Percentiles rank a stretch among this genome's conserved stretches.
Evolutionary conservation across 2,888 invertebrate genomes (phyloP).

Genomic region (Leptopilina syphax): DNA sequence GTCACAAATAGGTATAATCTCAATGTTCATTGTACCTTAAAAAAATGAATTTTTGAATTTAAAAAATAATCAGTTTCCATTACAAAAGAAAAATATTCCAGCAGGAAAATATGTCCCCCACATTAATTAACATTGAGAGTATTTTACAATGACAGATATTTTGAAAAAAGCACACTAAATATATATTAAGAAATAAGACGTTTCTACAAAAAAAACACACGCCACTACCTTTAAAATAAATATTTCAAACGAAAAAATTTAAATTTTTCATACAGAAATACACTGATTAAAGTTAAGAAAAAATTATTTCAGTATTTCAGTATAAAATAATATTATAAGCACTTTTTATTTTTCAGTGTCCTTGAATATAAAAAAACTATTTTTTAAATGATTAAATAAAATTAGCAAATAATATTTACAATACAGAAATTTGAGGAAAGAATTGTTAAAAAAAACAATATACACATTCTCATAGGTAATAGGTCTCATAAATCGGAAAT

Average conservation of each 20-base stretch:
- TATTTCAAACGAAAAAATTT: too few relatives aligned
- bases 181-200: too few relatives aligned
- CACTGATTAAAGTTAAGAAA: neutral
- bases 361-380: constrained; percentile 57
- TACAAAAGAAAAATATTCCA: too few relatives aligned
- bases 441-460: constrained; percentile 6
- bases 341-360: constrained; percentile 63
- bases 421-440: too few relatives aligned
- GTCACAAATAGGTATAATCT: neutral
- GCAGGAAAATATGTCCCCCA: too few relatives aligned
- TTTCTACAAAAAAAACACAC: neutral
- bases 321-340: constrained; percentile 35
- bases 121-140: too few relatives aligned
- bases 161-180: too few relatives aligned
- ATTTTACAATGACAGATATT: too few relatives aligned
- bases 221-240: neutral
- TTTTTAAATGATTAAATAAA: neutral
- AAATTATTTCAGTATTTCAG: neutral
- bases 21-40: neutral
- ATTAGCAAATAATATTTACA: neutral
- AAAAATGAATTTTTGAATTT: too few relatives aligned
- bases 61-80: too few relatives aligned
- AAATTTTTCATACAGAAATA: neutral
- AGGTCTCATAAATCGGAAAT: constrained; percentile 12
- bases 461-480: neutral